Conservation (phyloP, 2,888 invertebrate genomes). For the Erebia ligea region DNA sequence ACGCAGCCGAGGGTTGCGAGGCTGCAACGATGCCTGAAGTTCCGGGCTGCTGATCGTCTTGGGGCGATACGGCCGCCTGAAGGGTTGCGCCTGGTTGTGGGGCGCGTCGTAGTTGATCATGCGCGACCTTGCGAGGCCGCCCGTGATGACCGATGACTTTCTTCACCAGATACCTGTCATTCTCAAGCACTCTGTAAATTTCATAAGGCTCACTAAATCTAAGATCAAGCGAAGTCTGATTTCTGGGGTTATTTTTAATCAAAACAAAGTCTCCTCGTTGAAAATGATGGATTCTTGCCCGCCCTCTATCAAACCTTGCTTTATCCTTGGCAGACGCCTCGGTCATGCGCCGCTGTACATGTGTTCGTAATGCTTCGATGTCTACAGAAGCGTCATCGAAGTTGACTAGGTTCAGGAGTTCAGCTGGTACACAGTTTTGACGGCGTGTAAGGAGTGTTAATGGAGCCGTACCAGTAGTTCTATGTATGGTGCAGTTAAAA, state of each 20-base stretch:
- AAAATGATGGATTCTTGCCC: conserved; percentile 33
- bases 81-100: conserved; percentile 36
- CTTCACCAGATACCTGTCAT: conserved; percentile 43
- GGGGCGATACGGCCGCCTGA: conserved; percentile 37
- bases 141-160: conserved; percentile 35
- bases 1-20: too few relatives aligned
- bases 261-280: conserved; percentile 39
- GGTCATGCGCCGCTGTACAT: conserved; percentile 40
- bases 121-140: conserved; percentile 42
- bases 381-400: conserved; percentile 37
- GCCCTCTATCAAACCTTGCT: conserved; percentile 35
- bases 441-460: conserved; percentile 39
- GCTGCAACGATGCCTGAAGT: too few relatives aligned
- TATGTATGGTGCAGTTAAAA: conserved; percentile 43
- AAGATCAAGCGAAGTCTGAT: conserved; percentile 40
- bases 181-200: conserved; percentile 38
- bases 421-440: conserved; percentile 41
- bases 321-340: conserved; percentile 33
- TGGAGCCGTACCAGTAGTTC: conserved; percentile 41
- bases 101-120: conserved; percentile 41
- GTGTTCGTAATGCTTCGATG: conserved; percentile 33
- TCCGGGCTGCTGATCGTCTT: background rate
- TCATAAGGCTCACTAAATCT: conserved; percentile 43
- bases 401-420: conserved; percentile 36
- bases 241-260: conserved; percentile 41